Percentiles rank a stretch among this genome's conserved stretches.
Conservation (phyloP, 2,888 invertebrate genomes). For the Ophion slaviceki region DNA sequence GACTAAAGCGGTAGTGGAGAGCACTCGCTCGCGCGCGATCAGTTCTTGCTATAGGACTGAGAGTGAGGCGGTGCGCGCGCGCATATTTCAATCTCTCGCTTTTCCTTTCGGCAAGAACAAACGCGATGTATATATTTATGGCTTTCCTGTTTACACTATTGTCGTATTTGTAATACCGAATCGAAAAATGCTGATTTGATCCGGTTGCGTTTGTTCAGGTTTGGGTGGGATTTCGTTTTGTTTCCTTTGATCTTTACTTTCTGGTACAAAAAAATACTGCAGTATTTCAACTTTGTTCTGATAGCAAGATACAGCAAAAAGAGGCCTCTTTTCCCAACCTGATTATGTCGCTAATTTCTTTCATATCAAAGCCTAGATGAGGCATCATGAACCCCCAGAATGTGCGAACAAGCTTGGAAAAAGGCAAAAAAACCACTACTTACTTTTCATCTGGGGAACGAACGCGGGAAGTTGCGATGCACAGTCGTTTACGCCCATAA, state of each 20-base stretch:
- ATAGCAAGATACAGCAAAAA: too few species aligned
- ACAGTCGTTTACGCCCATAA: neutral
- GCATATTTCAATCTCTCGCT: slow-evolving; percentile 71
- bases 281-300: too few species aligned
- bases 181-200: too few species aligned
- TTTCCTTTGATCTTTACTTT: too few species aligned
- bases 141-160: too few species aligned
- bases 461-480: slow-evolving; percentile 18
- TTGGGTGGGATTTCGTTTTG: too few species aligned
- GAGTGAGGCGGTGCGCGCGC: slow-evolving; percentile 79
- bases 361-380: too few species aligned
- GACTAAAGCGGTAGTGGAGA: slow-evolving; percentile 61
- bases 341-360: too few species aligned
- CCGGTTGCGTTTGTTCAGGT: too few species aligned
- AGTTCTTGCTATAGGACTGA: slow-evolving; percentile 51
- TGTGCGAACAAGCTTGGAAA: neutral
- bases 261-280: too few species aligned
- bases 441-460: neutral
- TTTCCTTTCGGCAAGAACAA: slow-evolving; percentile 53
- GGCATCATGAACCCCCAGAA: neutral
- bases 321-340: too few species aligned
- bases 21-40: slow-evolving; percentile 66
- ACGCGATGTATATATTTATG: slow-evolving; percentile 1
- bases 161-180: too few species aligned
- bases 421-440: neutral